Conservation (phyloP, 2,888 invertebrate genomes). For the Notocelia uddmanniana region DNA sequence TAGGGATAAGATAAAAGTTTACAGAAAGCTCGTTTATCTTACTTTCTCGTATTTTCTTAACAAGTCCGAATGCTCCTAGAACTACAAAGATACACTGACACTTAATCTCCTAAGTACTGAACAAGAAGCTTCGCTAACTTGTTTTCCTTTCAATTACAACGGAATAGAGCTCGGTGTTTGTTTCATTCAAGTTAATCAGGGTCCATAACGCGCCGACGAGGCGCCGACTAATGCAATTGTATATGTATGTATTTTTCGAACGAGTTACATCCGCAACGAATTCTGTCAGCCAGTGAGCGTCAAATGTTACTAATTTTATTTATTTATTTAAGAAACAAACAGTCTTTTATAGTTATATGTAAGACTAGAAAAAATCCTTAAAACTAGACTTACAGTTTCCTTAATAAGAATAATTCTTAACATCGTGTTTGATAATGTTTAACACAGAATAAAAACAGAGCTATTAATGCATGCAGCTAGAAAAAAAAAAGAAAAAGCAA, state of each 20-base stretch:
- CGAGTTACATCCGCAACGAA: background rate
- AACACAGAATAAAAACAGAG: too few species aligned
- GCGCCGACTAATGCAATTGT: background rate
- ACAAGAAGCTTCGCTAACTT: conserved; percentile 3
- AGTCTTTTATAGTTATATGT: too few species aligned
- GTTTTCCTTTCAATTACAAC: conserved; percentile 25
- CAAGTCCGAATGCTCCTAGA: background rate
- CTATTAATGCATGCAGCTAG: too few species aligned
- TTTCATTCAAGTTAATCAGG: background rate
- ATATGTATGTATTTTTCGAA: conserved; percentile 19
- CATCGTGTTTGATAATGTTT: too few species aligned
- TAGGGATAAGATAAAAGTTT: background rate
- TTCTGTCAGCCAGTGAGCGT: background rate
- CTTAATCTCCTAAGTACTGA: conserved; percentile 4
- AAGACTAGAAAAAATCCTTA: too few species aligned
- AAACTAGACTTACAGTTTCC: too few species aligned
- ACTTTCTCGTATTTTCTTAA: background rate
- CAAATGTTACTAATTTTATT: conserved; percentile 1
- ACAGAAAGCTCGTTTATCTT: background rate
- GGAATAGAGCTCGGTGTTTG: conserved; percentile 5
- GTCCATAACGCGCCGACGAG: background rate
- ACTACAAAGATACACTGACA: background rate
- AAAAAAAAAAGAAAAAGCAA: too few species aligned
- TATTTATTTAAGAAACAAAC: too few species aligned
- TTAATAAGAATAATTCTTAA: too few species aligned